Percentiles rank a stretch among this genome's conserved stretches.
These are phyloP conservation scores for Sebastes nivosus DNA, from an alignment of 2,797 vertebrate genomes.

Conservation along the genomic window DNA sequence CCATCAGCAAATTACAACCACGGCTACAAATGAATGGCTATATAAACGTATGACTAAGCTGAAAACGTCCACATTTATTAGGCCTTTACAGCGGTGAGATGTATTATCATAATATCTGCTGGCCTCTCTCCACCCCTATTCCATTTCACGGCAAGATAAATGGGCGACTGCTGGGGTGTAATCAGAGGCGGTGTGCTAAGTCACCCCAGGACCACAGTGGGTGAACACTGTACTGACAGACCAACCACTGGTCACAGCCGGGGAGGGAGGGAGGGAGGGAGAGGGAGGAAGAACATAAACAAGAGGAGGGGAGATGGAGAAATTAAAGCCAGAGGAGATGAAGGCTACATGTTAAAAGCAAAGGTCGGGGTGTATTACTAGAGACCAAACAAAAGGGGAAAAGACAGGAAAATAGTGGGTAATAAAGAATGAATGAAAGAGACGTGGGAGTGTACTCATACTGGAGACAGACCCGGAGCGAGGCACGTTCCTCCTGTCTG, in stretches of 20 bases:
- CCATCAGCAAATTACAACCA: conserved; percentile 6
- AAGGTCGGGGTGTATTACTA: neutral
- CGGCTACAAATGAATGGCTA: conserved; percentile 1
- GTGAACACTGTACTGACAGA: conserved; percentile 52
- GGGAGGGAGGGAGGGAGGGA: neutral
- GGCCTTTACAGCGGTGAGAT: conserved; percentile 14
- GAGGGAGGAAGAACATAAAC: conserved; percentile 2
- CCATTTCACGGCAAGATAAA: conserved; percentile 59
- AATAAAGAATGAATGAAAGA: neutral
- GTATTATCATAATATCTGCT: conserved; percentile 52
- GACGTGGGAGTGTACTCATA: neutral
- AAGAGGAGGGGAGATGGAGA: neutral
- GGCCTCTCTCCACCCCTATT: conserved; percentile 31
- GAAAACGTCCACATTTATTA: conserved; percentile 34
- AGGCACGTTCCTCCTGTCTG: conserved; percentile 1
- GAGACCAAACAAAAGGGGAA: neutral
- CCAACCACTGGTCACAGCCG: conserved; percentile 42
- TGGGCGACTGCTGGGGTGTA: conserved; percentile 57
- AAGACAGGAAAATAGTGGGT: neutral
- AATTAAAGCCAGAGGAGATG: neutral
- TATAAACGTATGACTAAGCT: conserved; percentile 30
- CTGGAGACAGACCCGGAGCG: neutral
- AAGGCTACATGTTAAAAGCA: neutral
- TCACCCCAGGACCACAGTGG: conserved; percentile 59
- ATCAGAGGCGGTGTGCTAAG: conserved; percentile 60